These are phyloP conservation scores for Drepana arcuata DNA, from an alignment of 1,140 invertebrate species.

Conservation along the genomic window DNA sequence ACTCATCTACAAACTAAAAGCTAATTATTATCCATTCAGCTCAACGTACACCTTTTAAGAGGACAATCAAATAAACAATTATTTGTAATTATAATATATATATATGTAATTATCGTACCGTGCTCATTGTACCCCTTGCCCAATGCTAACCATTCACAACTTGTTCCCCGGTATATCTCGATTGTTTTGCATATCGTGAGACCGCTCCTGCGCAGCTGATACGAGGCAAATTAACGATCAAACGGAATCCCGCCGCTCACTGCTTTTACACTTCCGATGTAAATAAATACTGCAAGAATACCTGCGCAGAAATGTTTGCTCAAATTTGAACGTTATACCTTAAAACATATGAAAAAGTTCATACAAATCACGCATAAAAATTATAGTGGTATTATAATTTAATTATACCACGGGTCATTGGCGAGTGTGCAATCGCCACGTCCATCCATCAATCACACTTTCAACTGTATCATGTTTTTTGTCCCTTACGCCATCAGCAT, in stretches of 20 bases:
- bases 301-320: neutral
- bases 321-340: slow-evolving; percentile 22
- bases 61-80: neutral
- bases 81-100: neutral
- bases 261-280: slow-evolving; percentile 28
- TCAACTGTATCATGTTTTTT: slow-evolving; percentile 63
- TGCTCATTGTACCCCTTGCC: neutral
- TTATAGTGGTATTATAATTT: slow-evolving; percentile 55
- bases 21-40: neutral
- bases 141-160: slow-evolving; percentile 1
- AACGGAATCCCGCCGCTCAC: slow-evolving; percentile 34
- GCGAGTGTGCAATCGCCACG: slow-evolving; percentile 29
- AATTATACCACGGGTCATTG: slow-evolving; percentile 41
- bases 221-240: slow-evolving; percentile 56
- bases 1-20: neutral
- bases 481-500: slow-evolving; percentile 30
- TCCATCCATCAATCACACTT: slow-evolving; percentile 61
- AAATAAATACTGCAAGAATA: slow-evolving; percentile 15
- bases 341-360: slow-evolving; percentile 21
- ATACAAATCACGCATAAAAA: slow-evolving; percentile 23
- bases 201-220: slow-evolving; percentile 26
- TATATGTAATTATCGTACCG: too few relatives aligned
- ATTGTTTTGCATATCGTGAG: slow-evolving; percentile 55
- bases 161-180: slow-evolving; percentile 36
- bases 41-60: neutral